Conservation (phyloP, 2,797 vertebrate species). For the Bucorvus abyssinicus region DNA sequence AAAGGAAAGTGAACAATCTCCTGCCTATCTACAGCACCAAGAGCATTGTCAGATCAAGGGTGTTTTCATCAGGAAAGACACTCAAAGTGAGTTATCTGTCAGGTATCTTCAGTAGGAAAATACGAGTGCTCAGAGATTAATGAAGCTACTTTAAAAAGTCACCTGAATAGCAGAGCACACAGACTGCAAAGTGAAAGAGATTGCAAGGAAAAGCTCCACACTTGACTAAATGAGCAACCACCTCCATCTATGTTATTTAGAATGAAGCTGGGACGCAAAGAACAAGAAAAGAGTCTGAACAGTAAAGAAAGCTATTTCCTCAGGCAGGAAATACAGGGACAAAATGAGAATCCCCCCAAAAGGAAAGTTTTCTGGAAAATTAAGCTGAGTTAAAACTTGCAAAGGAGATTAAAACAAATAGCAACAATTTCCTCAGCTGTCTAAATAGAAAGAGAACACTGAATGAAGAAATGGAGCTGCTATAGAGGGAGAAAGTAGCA, state of each 20-base stretch:
- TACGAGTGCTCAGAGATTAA: neutral
- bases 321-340: neutral
- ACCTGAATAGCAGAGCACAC: neutral
- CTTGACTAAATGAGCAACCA: neutral
- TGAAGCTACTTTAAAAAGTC: conserved; percentile 16
- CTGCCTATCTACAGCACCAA: neutral
- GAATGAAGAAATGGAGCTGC: neutral
- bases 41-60: neutral
- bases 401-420: conserved; percentile 30
- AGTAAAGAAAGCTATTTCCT: neutral
- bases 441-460: conserved; percentile 10
- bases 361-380: conserved; percentile 37
- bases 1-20: neutral
- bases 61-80: conserved; percentile 12
- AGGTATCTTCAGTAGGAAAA: conserved; percentile 14
- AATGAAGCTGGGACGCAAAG: neutral
- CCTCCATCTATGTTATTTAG: neutral
- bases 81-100: neutral
- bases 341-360: neutral
- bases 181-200: neutral
- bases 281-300: neutral
- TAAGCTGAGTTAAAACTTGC: conserved; percentile 1
- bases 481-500: neutral
- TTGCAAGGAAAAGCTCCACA: neutral
- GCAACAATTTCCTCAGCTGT: neutral